phyloP scores from a whole-genome alignment of 1,140 invertebrate species.

The Arion vulgaris region DNA sequence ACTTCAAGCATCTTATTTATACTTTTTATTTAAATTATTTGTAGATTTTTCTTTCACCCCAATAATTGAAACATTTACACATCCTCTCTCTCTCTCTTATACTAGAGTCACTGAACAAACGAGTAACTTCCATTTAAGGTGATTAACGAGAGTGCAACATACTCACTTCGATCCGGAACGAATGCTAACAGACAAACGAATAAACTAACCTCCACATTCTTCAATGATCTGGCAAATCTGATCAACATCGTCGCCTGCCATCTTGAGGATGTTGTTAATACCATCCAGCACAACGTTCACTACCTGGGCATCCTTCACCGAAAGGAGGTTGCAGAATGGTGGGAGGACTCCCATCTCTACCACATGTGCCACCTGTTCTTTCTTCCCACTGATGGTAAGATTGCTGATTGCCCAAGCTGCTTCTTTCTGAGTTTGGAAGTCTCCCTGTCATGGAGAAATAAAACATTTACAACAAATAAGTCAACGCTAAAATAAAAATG shows the following conservation, averaged over 20 bases:
- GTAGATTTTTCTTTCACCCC: too few relatives aligned
- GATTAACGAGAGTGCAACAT: too few relatives aligned
- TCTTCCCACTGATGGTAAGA: constrained; percentile 95
- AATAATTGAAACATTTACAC: too few relatives aligned
- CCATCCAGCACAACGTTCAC: constrained; percentile 73
- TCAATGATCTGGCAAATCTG: constrained; percentile 69
- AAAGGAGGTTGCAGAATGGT: constrained; percentile 71
- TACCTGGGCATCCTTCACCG: constrained; percentile 71
- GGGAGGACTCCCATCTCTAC: constrained; percentile 91
- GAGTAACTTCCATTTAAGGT: too few relatives aligned
- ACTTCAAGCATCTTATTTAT: too few relatives aligned
- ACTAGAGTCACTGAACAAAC: too few relatives aligned
- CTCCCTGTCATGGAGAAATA: constrained; percentile 86
- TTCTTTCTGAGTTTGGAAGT: constrained; percentile 99
- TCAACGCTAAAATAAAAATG: too few relatives aligned
- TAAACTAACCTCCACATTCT: constrained; percentile 76
- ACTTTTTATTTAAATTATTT: too few relatives aligned
- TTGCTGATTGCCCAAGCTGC: constrained; percentile 99
- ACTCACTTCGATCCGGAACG: too few relatives aligned
- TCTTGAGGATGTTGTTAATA: constrained; percentile 73
- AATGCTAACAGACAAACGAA: too few relatives aligned
- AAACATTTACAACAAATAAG: too few relatives aligned
- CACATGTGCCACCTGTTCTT: constrained; percentile 88
- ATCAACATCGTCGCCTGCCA: constrained; percentile 68
- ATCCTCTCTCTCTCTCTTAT: too few relatives aligned